Evolutionary conservation across 2,113 vertebrate species (phyloP).

Genomic region (Aleadryas rufinucha): DNA sequence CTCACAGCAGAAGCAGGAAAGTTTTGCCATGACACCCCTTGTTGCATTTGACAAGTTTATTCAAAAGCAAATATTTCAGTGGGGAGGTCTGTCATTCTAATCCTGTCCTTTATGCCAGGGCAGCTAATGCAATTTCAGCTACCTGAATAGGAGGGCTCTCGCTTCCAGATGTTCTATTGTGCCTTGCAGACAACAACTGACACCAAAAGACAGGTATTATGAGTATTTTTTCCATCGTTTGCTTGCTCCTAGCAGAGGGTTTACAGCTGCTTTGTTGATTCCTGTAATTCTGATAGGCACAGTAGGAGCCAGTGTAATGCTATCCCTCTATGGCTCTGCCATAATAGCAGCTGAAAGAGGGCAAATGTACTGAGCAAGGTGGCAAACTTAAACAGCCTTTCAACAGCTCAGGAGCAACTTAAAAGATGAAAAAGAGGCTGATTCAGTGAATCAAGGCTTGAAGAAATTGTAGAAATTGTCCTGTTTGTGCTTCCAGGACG

Average conservation of each 20-base stretch:
- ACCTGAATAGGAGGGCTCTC: neutral
- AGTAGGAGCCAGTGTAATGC: neutral
- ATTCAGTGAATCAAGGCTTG: neutral
- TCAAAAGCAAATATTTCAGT: conserved; percentile 40
- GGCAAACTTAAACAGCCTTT: neutral
- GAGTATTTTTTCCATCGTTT: neutral
- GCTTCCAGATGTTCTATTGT: conserved; percentile 57
- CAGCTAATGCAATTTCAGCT: conserved; percentile 42
- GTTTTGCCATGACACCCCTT: conserved; percentile 32
- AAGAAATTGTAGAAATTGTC: neutral
- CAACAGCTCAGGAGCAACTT: neutral
- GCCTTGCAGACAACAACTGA: conserved; percentile 14
- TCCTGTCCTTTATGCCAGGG: conserved; percentile 14
- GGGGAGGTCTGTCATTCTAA: conserved; percentile 34
- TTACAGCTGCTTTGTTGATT: neutral
- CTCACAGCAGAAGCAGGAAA: neutral
- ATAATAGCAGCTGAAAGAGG: neutral
- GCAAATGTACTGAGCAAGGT: neutral
- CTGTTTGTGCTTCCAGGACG: neutral
- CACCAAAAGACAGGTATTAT: conserved; percentile 7
- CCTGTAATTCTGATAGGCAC: neutral
- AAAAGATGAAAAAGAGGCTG: neutral
- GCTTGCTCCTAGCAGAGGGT: neutral
- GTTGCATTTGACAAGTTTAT: conserved; percentile 49
- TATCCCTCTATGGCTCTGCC: neutral